Evolutionary conservation across 2,113 vertebrate genomes (phyloP).

Genomic region (Corapipo altera): DNA sequence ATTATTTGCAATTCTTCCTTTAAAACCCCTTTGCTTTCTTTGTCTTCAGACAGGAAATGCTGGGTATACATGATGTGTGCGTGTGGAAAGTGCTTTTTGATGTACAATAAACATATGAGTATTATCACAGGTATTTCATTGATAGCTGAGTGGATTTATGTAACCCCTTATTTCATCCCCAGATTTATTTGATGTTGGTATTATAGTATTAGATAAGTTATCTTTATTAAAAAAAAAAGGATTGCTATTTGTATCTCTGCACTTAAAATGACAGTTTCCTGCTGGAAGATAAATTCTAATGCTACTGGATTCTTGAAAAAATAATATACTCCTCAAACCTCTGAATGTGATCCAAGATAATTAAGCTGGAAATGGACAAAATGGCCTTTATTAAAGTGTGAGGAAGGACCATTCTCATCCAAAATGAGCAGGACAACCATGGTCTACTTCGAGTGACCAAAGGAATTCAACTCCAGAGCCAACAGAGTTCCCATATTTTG

Average conservation of each 20-base stretch:
- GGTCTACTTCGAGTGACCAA: not conserved
- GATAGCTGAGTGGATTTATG: not conserved
- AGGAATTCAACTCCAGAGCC: not conserved
- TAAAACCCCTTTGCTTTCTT: not conserved
- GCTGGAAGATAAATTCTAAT: not conserved
- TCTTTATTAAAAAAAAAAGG: not conserved
- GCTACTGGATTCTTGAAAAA: not conserved
- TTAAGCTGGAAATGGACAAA: not conserved
- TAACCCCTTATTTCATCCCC: not conserved
- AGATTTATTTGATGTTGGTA: not conserved
- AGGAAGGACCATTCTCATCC: not conserved
- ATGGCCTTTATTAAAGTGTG: not conserved
- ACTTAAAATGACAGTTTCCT: not conserved
- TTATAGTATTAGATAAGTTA: not conserved
- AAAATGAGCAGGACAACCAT: not conserved
- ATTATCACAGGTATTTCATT: not conserved
- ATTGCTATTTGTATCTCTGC: not conserved
- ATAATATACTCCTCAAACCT: not conserved
- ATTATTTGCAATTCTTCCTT: conserved; percentile 14
- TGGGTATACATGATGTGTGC: not conserved
- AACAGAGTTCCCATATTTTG: not conserved
- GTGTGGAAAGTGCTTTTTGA: not conserved
- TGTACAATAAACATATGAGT: not conserved
- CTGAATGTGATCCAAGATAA: not conserved
- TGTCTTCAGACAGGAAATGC: not conserved